phyloP scores from a whole-genome alignment of 2,113 vertebrate species.

The Alligator sinensis region DNA sequence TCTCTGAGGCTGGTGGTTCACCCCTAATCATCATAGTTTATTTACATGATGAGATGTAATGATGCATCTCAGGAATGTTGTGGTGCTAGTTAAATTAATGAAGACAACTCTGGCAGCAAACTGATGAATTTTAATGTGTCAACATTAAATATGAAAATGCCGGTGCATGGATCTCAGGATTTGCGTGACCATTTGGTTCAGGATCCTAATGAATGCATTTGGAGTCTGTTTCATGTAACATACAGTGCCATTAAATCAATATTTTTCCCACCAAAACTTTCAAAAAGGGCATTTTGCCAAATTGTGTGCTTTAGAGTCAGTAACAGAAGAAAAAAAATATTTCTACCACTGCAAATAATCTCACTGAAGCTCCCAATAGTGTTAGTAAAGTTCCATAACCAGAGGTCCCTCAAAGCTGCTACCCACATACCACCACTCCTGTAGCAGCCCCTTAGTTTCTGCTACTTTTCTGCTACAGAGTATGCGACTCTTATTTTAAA shows the following conservation, averaged over 20 bases:
- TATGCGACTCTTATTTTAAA: constrained; percentile 26
- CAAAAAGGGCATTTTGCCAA: constrained; percentile 39
- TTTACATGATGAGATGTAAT: constrained; percentile 68
- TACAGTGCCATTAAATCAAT: constrained; percentile 52
- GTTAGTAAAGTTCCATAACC: constrained; percentile 12
- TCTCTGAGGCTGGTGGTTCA: constrained; percentile 11
- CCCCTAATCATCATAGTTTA: constrained; percentile 58
- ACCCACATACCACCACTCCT: neutral
- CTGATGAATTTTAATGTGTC: constrained; percentile 67
- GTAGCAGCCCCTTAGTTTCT: neutral
- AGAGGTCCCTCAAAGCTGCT: constrained; percentile 30
- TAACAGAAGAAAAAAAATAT: neutral
- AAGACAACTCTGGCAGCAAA: constrained; percentile 67
- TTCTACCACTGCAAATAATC: constrained; percentile 4
- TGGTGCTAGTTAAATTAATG: constrained; percentile 67
- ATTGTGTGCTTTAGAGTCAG: constrained; percentile 26
- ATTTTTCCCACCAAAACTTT: constrained; percentile 31
- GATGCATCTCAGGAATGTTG: constrained; percentile 63
- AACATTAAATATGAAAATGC: constrained; percentile 53
- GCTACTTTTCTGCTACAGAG: neutral
- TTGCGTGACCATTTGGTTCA: constrained; percentile 45
- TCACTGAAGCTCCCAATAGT: neutral
- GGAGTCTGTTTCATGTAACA: constrained; percentile 60
- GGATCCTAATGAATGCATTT: constrained; percentile 67
- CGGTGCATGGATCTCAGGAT: constrained; percentile 41